phyloP scores from a whole-genome alignment of 2,113 vertebrate species.

The Propithecus coquereli region DNA sequence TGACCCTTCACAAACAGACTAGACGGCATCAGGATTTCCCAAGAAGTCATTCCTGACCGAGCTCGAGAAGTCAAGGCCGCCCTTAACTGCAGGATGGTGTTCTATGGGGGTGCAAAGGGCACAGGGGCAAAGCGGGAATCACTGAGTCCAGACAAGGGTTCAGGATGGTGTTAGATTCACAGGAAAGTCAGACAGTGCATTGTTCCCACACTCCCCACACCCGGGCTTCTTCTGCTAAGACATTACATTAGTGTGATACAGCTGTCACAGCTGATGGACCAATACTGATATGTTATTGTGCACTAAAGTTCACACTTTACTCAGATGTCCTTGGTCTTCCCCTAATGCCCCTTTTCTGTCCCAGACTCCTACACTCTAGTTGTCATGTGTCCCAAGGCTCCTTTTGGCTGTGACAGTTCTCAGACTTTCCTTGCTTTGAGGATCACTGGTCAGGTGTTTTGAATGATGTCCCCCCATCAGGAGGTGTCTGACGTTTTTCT shows the following conservation, averaged over 20 bases:
- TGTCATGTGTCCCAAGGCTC: neutral
- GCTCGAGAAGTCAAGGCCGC: neutral
- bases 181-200: neutral
- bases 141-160: neutral
- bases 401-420: neutral
- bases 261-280: neutral
- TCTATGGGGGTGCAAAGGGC: neutral
- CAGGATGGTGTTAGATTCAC: too few relatives aligned
- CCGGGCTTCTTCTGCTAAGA: neutral
- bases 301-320: neutral
- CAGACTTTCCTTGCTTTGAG: neutral
- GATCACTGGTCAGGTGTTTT: neutral
- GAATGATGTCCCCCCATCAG: too few relatives aligned
- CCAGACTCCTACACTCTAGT: neutral
- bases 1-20: neutral
- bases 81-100: neutral
- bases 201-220: too few relatives aligned
- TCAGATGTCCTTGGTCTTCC: neutral
- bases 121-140: neutral
- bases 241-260: neutral
- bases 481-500: neutral
- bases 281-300: accelerated
- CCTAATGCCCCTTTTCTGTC: neutral
- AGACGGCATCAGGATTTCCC: neutral
- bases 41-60: neutral